Evolutionary conservation across 1,140 invertebrate genomes (phyloP), one percentile per base, ranked within the genome.

Genomic region (Camponotus pennsylvanicus): DNA sequence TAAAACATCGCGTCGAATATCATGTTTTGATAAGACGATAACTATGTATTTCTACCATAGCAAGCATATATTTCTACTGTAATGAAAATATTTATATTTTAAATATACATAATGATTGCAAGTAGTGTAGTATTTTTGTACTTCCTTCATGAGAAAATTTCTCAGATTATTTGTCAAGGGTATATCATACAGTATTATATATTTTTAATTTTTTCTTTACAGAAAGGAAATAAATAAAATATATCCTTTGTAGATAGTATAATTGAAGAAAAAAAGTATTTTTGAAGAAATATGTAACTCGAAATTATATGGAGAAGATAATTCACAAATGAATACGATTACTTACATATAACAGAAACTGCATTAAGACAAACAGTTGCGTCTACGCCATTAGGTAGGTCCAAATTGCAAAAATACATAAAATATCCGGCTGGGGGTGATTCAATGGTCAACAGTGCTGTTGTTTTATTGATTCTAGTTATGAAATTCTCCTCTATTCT

Each of bases 301-400:
- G 3, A 52, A 52, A 52, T 15, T 52, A 52, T 34, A 45, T 45
- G 27, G 21, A 21, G 32, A 64, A 49, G 7, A 55, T 55, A 84
- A 66, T 64, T 49, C 13, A 52, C 15, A 27, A 52, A n/a, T 67
- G 0, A 40, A n/a, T 49, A 18, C 8, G 11, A 34, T 73, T 87
- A 95, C 96, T 96, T 93, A 96, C 96, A 95, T 92, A 96, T 96
- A 84, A 96, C 92, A 64, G 92, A 89, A 86, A 96, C 95, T 93
- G 94, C 21, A 88, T 96, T 96, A 5, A 96, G 89, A 91, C 96
- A 96, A 45, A 96, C 95, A 55, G 91, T 90, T 85, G 91, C 91
- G 37, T 91, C 34, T 9, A 2, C 40, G 21, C 0, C 21, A 21
- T 88, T 76, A n/a, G 90, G 55, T 71, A 91, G 52, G 84, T 73